phyloP scores from a whole-genome alignment of 2,797 vertebrate genomes.

The Falco naumanni region DNA sequence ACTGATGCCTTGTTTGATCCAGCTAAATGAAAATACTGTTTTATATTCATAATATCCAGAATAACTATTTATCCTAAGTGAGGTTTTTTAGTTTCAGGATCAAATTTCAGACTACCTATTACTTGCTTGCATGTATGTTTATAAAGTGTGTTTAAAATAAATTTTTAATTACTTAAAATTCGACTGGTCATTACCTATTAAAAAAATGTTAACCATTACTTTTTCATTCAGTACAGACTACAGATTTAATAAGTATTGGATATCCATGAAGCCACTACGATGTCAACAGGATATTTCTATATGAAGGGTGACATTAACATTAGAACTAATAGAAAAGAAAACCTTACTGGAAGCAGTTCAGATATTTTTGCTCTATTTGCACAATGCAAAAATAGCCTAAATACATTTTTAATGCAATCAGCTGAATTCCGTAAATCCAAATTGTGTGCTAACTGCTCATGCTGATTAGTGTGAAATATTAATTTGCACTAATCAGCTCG shows the following conservation, averaged over 20 bases:
- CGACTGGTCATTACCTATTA: background rate
- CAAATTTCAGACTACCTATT: background rate
- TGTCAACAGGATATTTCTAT: background rate
- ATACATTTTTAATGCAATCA: constrained; percentile 76
- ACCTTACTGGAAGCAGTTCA: background rate
- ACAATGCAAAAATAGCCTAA: constrained; percentile 70
- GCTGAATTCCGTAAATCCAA: constrained; percentile 67
- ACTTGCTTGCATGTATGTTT: background rate
- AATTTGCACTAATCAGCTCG: constrained; percentile 73
- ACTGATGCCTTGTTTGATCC: background rate
- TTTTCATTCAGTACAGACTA: background rate
- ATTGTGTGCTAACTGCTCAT: constrained; percentile 70
- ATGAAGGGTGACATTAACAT: background rate
- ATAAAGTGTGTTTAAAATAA: background rate
- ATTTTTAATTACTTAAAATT: background rate
- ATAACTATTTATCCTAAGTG: background rate
- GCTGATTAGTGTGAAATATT: constrained; percentile 75
- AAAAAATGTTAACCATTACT: background rate
- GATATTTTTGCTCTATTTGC: constrained; percentile 60
- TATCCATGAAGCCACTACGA: background rate
- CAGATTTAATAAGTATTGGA: background rate
- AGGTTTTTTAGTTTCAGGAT: background rate
- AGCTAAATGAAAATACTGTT: background rate
- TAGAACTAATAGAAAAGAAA: background rate
- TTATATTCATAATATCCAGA: background rate